These are phyloP conservation scores for Gymnosoma rotundatum DNA, from an alignment of 2,888 invertebrate species.

Conservation along the genomic window DNA sequence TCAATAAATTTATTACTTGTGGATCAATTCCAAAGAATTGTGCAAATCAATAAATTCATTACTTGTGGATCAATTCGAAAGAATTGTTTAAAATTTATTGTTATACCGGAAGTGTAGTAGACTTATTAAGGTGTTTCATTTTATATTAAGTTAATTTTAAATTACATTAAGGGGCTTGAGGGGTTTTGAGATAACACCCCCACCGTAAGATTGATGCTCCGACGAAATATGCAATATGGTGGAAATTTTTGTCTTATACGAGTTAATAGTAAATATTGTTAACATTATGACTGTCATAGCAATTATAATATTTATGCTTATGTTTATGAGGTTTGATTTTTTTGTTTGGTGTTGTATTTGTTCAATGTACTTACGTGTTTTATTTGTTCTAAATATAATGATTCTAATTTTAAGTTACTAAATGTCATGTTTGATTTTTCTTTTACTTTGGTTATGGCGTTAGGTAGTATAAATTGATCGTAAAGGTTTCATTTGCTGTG, in stretches of 20 bases:
- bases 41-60: slow-evolving; percentile 25
- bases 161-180: slow-evolving; percentile 4
- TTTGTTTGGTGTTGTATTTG: slow-evolving; percentile 34
- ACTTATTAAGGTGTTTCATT: slow-evolving; percentile 5
- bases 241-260: neutral
- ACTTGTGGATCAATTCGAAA: neutral
- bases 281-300: slow-evolving; percentile 21
- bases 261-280: slow-evolving; percentile 11
- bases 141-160: slow-evolving; percentile 16
- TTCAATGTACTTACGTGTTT: slow-evolving; percentile 41
- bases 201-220: neutral
- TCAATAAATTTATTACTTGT: neutral
- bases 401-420: slow-evolving; percentile 32
- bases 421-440: slow-evolving; percentile 41
- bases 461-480: slow-evolving; percentile 63
- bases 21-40: slow-evolving; percentile 23
- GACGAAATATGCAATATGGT: too few species aligned
- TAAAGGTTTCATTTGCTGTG: too few species aligned
- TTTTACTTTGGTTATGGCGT: slow-evolving; percentile 57
- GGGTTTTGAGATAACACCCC: slow-evolving; percentile 8
- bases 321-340: slow-evolving; percentile 31
- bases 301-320: slow-evolving; percentile 40
- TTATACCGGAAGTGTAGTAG: slow-evolving; percentile 23
- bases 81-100: slow-evolving; percentile 1
- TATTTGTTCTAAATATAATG: slow-evolving; percentile 44